phyloP scores from a whole-genome alignment of 2,888 invertebrate genomes.

The Colostygia pectinataria region DNA sequence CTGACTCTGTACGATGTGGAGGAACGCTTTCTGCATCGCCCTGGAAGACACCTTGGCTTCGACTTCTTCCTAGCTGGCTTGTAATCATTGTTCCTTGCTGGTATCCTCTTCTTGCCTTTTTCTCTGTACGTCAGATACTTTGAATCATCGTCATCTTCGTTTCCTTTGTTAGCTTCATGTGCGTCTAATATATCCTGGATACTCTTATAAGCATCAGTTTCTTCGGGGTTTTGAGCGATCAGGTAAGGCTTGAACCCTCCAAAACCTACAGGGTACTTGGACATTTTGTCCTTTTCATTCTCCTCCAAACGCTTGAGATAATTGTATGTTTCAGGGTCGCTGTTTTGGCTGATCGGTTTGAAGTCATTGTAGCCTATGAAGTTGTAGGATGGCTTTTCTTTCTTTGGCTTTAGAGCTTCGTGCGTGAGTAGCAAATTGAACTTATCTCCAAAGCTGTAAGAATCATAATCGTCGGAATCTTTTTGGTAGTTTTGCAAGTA shows the following conservation, averaged over 20 bases:
- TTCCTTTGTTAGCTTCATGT: slow-evolving; percentile 60
- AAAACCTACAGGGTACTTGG: slow-evolving; percentile 38
- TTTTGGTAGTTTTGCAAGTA: slow-evolving; percentile 40
- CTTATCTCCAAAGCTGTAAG: slow-evolving; percentile 46
- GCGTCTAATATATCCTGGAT: slow-evolving; percentile 70
- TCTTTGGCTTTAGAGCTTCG: slow-evolving; percentile 31
- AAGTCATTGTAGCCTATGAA: slow-evolving; percentile 60
- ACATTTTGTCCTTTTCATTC: slow-evolving; percentile 47
- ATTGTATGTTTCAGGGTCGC: slow-evolving; percentile 66
- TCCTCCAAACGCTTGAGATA: slow-evolving; percentile 66
- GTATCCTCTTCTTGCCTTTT: slow-evolving; percentile 39
- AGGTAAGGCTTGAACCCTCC: slow-evolving; percentile 52
- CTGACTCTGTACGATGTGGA: slow-evolving; percentile 42
- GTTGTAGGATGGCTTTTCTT: slow-evolving; percentile 49
- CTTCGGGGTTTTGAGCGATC: slow-evolving; percentile 44
- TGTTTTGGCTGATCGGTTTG: slow-evolving; percentile 61
- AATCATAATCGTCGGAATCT: slow-evolving; percentile 41
- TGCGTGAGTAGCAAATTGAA: slow-evolving; percentile 45
- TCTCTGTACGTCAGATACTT: slow-evolving; percentile 46
- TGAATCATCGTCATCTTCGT: slow-evolving; percentile 41
- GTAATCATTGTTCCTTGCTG: slow-evolving; percentile 30
- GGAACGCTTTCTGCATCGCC: slow-evolving; percentile 59
- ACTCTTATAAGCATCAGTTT: slow-evolving; percentile 57
- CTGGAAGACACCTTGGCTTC: slow-evolving; percentile 51
- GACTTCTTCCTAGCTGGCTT: slow-evolving; percentile 28